Evolutionary conservation across 2,113 vertebrate species (phyloP).

Genomic region (Anguilla rostrata): DNA sequence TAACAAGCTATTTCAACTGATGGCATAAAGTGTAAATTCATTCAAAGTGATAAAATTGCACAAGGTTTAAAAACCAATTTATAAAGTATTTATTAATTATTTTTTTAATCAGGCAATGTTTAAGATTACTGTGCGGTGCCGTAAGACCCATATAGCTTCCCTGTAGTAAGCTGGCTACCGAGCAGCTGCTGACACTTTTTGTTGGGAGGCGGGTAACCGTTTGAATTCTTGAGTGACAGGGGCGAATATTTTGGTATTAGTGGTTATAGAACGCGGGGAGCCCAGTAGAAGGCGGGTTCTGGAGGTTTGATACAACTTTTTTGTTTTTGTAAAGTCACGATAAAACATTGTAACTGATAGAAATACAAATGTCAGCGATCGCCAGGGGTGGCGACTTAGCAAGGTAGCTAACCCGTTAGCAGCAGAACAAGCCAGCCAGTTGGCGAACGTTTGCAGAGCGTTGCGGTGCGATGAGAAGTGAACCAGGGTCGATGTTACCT

Average conservation of each 20-base stretch:
- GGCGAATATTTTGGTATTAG: constrained; percentile 46
- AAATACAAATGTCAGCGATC: constrained; percentile 39
- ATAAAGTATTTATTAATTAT: neutral
- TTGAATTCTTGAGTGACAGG: neutral
- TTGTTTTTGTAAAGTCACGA: neutral
- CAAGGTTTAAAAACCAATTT: neutral
- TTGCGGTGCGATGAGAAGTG: neutral
- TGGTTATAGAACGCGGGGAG: constrained; percentile 22
- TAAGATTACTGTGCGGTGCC: constrained; percentile 66
- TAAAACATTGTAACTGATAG: constrained; percentile 41
- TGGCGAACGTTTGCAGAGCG: constrained; percentile 18
- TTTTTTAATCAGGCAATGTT: constrained; percentile 61
- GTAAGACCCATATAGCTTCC: constrained; percentile 51
- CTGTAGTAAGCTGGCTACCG: neutral
- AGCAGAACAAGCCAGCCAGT: constrained; percentile 18
- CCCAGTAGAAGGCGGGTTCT: constrained; percentile 10
- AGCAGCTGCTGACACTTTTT: constrained; percentile 1
- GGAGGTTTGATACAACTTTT: constrained; percentile 41
- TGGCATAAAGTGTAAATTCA: neutral
- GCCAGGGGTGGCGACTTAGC: constrained; percentile 46
- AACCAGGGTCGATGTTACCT: neutral
- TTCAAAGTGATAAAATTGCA: neutral
- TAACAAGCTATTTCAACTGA: neutral
- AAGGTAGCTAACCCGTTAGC: constrained; percentile 30
- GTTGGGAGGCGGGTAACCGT: constrained; percentile 26